Conservation (phyloP, 2,888 invertebrate genomes). For the Falcaria lacertinaria region DNA sequence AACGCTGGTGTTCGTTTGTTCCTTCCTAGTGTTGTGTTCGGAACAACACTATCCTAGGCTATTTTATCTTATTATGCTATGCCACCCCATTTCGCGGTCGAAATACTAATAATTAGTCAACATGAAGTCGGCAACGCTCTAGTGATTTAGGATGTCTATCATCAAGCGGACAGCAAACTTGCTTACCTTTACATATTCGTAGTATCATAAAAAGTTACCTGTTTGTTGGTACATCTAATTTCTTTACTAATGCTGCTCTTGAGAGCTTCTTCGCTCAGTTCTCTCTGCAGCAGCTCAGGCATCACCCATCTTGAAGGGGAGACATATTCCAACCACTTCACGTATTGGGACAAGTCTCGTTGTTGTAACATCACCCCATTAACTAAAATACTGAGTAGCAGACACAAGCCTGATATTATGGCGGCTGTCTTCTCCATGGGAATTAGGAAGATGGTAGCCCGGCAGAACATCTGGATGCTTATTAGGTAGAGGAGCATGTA, state of each 20-base stretch:
- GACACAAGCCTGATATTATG: constrained; percentile 78
- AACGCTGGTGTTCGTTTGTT: too few species aligned
- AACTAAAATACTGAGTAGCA: constrained; percentile 81
- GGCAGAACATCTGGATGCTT: constrained; percentile 83
- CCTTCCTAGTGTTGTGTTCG: too few species aligned
- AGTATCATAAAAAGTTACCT: too few species aligned
- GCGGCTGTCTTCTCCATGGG: constrained; percentile 83
- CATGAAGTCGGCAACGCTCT: too few species aligned
- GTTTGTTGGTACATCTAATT: constrained; percentile 84
- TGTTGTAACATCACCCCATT: constrained; percentile 86
- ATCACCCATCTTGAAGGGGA: constrained; percentile 88
- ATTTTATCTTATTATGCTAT: too few species aligned
- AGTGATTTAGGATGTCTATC: too few species aligned
- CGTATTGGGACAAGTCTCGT: constrained; percentile 82
- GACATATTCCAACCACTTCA: constrained; percentile 83
- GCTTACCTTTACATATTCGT: too few species aligned
- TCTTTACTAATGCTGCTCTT: constrained; percentile 71
- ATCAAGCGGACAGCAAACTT: too few species aligned
- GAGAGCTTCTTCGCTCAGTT: constrained; percentile 83
- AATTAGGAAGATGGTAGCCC: constrained; percentile 83
- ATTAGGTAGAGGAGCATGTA: constrained; percentile 86
- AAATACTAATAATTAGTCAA: too few species aligned
- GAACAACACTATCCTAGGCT: too few species aligned
- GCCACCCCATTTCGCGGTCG: too few species aligned
- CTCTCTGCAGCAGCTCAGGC: constrained; percentile 82